Evolutionary conservation across 2,888 invertebrate species (phyloP), one percentile per base, ranked within the genome.

Genomic region (Tachina grossa): DNA sequence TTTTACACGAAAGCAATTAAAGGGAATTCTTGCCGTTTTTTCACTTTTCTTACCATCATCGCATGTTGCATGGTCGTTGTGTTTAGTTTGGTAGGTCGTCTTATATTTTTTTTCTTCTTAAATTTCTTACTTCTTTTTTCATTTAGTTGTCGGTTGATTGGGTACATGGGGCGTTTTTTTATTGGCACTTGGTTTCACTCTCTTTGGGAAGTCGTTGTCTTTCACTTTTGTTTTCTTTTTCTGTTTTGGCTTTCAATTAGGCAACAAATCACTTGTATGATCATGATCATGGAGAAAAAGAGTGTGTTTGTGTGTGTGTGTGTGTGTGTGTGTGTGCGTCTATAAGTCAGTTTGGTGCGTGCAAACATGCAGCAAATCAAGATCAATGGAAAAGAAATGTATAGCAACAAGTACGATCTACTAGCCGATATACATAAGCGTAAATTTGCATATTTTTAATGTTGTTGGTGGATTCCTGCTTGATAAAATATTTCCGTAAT

Each of bases 151-250:
- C 53, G 76, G 66, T 72, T 83, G 71, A 76, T 76, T 83, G 71
- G 79, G 41, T 85, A 75, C 83, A 72, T 80, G 66, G 75, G 75
- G 81, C 75, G 75, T 75, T 68, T 77, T 47, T 43, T 57, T 69
- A 74, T 74, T 78, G 78, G 69, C 84, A 77, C 76, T 83, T 80
- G 85, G 63, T 91, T 90, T 90, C 91, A 91, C 91, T 90, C 85
- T 85, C 85, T 87, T 84, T 85, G 79, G 85, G 82, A 85, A 74
- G 88, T 79, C 59, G 72, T 79, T 75, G 85, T 85, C 85, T 85
- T 85, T 85, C 83, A 85, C 85, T 83, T 87, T 87, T 88, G 55
- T 83, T 86, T 89, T 87, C 78, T 86, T 78, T 63, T 55, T 43
- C 19, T 69, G 16, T 66, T 78, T 72, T 71, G 81, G 66, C 76